Base-by-base conservation (phyloP, 2,888 invertebrate species). In the Encarsia formosa region DNA sequence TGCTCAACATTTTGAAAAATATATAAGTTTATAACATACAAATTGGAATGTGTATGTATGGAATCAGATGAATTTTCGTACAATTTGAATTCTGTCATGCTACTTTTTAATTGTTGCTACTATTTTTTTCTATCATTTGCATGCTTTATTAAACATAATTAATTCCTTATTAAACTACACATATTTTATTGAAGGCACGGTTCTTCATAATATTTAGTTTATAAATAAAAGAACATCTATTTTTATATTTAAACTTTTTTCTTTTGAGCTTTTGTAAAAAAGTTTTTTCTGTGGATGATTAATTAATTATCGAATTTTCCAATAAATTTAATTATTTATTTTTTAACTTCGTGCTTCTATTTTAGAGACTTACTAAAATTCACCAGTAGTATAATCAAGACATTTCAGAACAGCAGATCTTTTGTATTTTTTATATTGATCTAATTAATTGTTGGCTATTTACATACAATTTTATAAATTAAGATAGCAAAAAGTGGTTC, bases 11-110 rank as follows among this genome's bases (percentile, higher is more conserved):
- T n/a, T n/a, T n/a, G n/a, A n/a, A n/a, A 13, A 26, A 39, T 29
- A 38, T 42, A 44, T 42, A 32, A 48, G 48, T 41, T 34, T 37
- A 49, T 47, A 59, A 43, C 52, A 52, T 52, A 59, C 63, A 63
- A 63, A 64, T 64, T 69, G 69, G 69, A 69, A 69, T 69, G 69
- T 69, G 54, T 68, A 59, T 59, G 69, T 69, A 69, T 69, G 69
- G 69, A 69, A 62, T 40, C 44, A 52, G 44, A 47, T 51, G 40
- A 51, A 51, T 51, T 46, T 54, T 47, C 51, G 37, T 59, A 58
- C 63, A n/a, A n/a, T n/a, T n/a, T n/a, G n/a, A n/a, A n/a, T n/a
- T n/a, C 63, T 61, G 63, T 59, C 56, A 56, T 63, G 48, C 48
- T 52, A 61, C 60, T 54, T 58, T 57, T 62, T 61, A 58, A 63